Evolutionary conservation across 2,113 vertebrate genomes (phyloP).

Genomic region (Rostratula benghalensis): DNA sequence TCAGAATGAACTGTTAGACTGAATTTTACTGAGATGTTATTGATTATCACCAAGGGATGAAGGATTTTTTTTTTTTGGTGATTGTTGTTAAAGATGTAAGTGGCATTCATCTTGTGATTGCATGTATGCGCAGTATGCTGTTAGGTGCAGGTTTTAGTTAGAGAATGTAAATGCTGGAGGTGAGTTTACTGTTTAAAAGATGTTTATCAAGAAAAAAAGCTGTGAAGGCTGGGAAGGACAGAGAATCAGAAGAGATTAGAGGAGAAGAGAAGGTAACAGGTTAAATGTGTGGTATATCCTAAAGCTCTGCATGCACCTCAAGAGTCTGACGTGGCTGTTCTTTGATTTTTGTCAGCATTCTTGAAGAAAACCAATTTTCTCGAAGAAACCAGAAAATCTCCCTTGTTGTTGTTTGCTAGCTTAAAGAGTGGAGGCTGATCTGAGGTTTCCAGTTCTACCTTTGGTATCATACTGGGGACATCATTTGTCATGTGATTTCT

Average conservation of each 20-base stretch:
- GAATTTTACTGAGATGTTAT: constrained; percentile 20
- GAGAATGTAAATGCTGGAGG: not conserved
- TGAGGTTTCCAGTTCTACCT: not conserved
- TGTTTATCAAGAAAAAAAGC: not conserved
- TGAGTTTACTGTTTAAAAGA: not conserved
- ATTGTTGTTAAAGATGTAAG: not conserved
- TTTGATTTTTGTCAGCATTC: not conserved
- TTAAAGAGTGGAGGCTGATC: not conserved
- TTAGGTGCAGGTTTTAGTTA: not conserved
- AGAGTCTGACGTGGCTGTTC: not conserved
- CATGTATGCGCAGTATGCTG: not conserved
- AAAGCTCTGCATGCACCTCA: not conserved
- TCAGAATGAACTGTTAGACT: not conserved
- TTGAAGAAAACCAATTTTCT: not conserved
- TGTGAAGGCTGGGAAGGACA: not conserved
- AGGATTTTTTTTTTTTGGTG: not conserved
- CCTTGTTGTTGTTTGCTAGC: not conserved
- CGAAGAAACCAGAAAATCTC: not conserved
- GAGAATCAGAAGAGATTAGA: not conserved
- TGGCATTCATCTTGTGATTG: not conserved
- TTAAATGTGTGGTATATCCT: not conserved
- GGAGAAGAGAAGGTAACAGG: not conserved
- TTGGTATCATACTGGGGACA: not conserved
- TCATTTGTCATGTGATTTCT: not conserved
- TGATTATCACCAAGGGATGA: not conserved